Evolutionary conservation across 2,888 invertebrate species (phyloP).

Genomic region (Drosophila borealis): DNA sequence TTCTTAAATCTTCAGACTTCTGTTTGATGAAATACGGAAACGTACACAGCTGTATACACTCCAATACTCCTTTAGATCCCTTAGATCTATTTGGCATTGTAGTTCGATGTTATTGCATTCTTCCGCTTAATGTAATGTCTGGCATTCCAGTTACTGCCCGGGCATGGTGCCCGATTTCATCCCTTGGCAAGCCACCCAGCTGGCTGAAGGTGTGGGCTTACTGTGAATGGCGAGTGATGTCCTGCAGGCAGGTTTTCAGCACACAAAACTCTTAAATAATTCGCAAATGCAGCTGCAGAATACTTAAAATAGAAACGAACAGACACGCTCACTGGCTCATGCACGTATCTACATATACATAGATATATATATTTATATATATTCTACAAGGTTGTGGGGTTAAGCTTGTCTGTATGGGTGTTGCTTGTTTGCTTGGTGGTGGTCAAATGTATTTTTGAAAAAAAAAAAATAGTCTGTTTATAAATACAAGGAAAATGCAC

Average conservation of each 20-base stretch:
- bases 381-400: conserved; percentile 17
- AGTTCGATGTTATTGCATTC: conserved; percentile 66
- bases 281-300: conserved; percentile 46
- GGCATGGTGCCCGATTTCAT: conserved; percentile 1
- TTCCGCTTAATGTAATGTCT: conserved; percentile 62
- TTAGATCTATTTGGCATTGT: conserved; percentile 34
- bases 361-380: conserved; percentile 16
- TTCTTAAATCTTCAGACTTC: too few relatives aligned
- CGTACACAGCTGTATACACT: background rate
- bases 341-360: conserved; percentile 17
- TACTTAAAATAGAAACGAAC: conserved; percentile 9
- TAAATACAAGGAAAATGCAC: conserved; percentile 56
- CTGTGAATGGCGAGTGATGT: conserved; percentile 68
- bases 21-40: too few relatives aligned
- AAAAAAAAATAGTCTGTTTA: conserved; percentile 35
- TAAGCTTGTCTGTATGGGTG: conserved; percentile 5
- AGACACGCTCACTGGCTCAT: conserved; percentile 7
- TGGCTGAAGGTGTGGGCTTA: conserved; percentile 6
- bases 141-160: conserved; percentile 25
- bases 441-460: conserved; percentile 29
- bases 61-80: conserved; percentile 19
- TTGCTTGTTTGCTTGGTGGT: conserved; percentile 25
- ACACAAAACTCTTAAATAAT: conserved; percentile 64
- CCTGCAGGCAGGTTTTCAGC: conserved; percentile 72
- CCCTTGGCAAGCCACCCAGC: conserved; percentile 18